These are phyloP conservation scores for Aleiodes sp. DNA, from an alignment of 1,140 invertebrate genomes.

Conservation along the genomic window DNA sequence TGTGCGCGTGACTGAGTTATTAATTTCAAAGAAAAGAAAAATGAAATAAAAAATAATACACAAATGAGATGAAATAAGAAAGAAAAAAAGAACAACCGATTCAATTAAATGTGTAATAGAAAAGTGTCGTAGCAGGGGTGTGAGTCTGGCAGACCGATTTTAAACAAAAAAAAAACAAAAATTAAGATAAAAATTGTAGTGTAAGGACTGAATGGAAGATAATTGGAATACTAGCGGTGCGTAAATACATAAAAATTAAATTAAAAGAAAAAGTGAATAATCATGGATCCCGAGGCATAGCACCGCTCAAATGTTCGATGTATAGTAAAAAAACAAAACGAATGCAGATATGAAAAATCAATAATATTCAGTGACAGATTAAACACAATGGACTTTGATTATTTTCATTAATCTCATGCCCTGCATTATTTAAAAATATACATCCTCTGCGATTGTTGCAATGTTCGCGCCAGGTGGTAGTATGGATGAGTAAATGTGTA, in stretches of 20 bases:
- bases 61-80: conserved; percentile 18
- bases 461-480: conserved; percentile 54
- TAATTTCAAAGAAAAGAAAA: conserved; percentile 48
- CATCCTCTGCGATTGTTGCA: conserved; percentile 46
- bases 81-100: conserved; percentile 11
- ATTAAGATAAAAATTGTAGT: conserved; percentile 15
- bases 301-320: conserved; percentile 45
- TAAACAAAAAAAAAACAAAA: conserved; percentile 18
- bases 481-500: conserved; percentile 59
- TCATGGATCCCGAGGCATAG: conserved; percentile 22
- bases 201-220: conserved; percentile 12
- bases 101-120: conserved; percentile 27
- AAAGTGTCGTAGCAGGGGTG: conserved; percentile 28
- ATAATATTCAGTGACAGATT: conserved; percentile 21
- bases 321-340: conserved; percentile 32
- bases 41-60: conserved; percentile 51
- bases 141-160: conserved; percentile 25
- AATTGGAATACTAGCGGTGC: conserved; percentile 16
- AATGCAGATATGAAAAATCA: conserved; percentile 13
- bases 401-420: conserved; percentile 38
- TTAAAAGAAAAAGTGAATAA: conserved; percentile 33
- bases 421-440: conserved; percentile 40
- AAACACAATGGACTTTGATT: not conserved
- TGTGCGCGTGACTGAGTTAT: conserved; percentile 64
- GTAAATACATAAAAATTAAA: conserved; percentile 34